Conservation (phyloP, 2,797 vertebrate genomes). For the Rousettus madagascariensis region DNA sequence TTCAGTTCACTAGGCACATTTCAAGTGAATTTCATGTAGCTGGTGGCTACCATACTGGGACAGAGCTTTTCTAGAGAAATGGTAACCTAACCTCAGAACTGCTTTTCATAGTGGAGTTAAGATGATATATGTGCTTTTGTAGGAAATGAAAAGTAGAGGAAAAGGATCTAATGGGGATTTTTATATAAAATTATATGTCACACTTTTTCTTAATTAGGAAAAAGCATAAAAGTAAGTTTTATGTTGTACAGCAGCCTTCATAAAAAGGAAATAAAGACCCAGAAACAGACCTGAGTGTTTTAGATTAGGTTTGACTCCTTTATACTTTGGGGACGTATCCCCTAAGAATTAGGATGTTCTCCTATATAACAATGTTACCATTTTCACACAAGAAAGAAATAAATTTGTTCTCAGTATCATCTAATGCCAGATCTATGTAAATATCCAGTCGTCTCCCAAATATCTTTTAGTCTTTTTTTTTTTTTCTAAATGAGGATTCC, state of each 20-base stretch:
- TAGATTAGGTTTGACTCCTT: not conserved
- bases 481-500: not conserved
- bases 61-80: not conserved
- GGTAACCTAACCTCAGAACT: not conserved
- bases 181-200: slow-evolving; percentile 20
- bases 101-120: not conserved
- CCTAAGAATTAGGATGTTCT: not conserved
- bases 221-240: not conserved
- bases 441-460: not conserved
- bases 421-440: not conserved
- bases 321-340: not conserved
- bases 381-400: not conserved
- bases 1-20: not conserved
- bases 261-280: not conserved
- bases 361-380: not conserved
- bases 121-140: not conserved
- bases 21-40: not conserved
- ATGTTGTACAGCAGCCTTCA: not conserved
- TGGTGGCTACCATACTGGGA: not conserved
- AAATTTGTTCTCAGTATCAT: not conserved
- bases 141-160: not conserved
- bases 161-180: not conserved
- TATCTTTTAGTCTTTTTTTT: not conserved
- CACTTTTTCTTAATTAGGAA: not conserved
- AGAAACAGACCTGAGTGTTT: not conserved